Evolutionary conservation across 2,888 invertebrate genomes (phyloP).

Genomic region (Tetramorium bicarinatum): DNA sequence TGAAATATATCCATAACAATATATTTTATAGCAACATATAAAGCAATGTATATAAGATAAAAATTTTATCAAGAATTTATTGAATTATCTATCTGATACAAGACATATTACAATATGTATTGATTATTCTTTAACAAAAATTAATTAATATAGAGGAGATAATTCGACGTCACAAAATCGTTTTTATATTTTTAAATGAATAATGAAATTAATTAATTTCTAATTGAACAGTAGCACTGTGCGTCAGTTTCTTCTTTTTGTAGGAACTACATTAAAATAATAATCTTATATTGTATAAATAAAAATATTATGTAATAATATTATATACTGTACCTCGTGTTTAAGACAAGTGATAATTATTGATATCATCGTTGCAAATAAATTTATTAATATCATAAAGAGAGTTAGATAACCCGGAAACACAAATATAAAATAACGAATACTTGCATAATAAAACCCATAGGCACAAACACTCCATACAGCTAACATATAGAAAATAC

Average conservation of each 20-base stretch:
- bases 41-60: not conserved
- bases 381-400: not conserved
- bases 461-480: too few species aligned
- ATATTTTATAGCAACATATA: not conserved
- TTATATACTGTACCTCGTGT: not conserved
- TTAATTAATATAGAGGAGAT: not conserved
- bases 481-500: too few species aligned
- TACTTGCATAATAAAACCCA: too few species aligned
- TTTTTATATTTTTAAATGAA: not conserved
- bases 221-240: not conserved
- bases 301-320: not conserved
- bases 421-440: too few species aligned
- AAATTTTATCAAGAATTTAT: not conserved
- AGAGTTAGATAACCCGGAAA: too few species aligned
- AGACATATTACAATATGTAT: not conserved
- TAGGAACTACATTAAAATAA: not conserved
- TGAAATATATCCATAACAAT: not conserved
- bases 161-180: not conserved
- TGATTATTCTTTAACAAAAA: not conserved
- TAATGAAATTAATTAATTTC: not conserved
- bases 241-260: fast-evolving
- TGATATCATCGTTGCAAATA: not conserved
- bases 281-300: not conserved
- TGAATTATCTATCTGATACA: not conserved
- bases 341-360: not conserved